Base-by-base conservation (phyloP, 2,113 vertebrate genomes). In the Meleagris gallopavo region DNA sequence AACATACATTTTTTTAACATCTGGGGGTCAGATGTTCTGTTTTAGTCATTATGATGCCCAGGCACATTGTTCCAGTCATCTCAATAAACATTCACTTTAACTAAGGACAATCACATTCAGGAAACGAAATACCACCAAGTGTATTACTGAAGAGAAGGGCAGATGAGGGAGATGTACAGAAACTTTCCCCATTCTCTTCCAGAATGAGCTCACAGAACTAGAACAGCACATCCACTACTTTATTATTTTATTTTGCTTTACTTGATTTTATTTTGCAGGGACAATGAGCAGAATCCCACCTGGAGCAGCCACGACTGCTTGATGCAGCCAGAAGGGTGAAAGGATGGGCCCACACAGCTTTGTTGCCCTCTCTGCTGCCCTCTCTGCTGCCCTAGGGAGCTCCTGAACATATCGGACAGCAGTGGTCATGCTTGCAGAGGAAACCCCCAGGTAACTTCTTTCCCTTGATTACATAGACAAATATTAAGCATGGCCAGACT, bases 361-460 rank as follows among this genome's bases (percentile, higher is more conserved):
- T 77, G 14, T 30, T 40, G 40, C 40, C 11, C 40, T 40, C 40
- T 40, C 13, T 1, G 8, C n/a, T 71, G 41, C 32, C 62, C 40
- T 60, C 52, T 71, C 30, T 1, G 8, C n/a, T 66, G 74, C 40
- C 61, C 41, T 24, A 65, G 25, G 55, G 50, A 90, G 50, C 60
- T 45, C 45, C n/a, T 0, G 0, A 83, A 41, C 2, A 0, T 7
- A 66, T 0, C 0, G 41, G 46, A 41, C 45, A 66, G 75, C 19
- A 24, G 11, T 22, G 45, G 54, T 57, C 46, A 27, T 29, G 36
- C 25, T 52, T 19, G 34, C 20, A 50, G 43, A 64, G 29, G 10
- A 79, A 73, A 65, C 30, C 13, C 0, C 22, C 60, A 38, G 34
- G 25, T 64, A 22, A 43, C 32, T 75, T 52, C 61, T 45, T 60